phyloP scores from a whole-genome alignment of 2,888 invertebrate genomes.

The Omphaloscelis lunosa region DNA sequence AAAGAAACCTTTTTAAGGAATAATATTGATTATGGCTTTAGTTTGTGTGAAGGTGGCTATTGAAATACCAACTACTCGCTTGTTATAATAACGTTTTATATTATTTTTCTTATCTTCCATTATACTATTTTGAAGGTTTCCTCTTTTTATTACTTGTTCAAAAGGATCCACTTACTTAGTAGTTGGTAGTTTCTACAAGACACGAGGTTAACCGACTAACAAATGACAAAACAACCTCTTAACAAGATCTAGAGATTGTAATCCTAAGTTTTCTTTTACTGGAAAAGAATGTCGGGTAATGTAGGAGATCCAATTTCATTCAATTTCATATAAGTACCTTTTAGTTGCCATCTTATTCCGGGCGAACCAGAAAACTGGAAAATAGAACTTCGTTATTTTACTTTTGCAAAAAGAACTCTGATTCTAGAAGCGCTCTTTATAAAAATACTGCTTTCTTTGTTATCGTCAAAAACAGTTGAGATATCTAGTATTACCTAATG shows the following conservation, averaged over 20 bases:
- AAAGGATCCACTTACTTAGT: conserved; percentile 27
- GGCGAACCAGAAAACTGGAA: conserved; percentile 3
- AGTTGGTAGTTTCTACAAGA: background rate
- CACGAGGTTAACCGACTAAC: conserved; percentile 10
- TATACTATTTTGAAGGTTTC: conserved; percentile 10
- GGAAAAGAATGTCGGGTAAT: conserved; percentile 24
- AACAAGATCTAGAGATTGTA: conserved; percentile 29
- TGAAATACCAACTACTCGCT: conserved; percentile 30
- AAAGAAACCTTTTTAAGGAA: conserved; percentile 49
- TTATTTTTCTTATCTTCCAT: conserved; percentile 23
- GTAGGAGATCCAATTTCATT: conserved; percentile 48
- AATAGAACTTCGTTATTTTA: conserved; percentile 2
- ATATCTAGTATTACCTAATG: background rate
- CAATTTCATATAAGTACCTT: conserved; percentile 43
- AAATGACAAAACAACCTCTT: conserved; percentile 22
- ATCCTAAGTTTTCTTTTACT: conserved; percentile 35
- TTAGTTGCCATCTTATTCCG: conserved; percentile 33
- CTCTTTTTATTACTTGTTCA: conserved; percentile 1
- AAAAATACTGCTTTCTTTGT: background rate
- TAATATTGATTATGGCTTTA: conserved; percentile 46
- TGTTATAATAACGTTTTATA: conserved; percentile 18
- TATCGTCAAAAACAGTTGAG: background rate
- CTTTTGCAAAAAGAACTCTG: background rate
- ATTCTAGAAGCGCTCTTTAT: background rate
- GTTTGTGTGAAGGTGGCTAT: conserved; percentile 38